These are phyloP conservation scores for Erebia epiphron DNA, from an alignment of 2,888 invertebrate species.

Conservation along the genomic window DNA sequence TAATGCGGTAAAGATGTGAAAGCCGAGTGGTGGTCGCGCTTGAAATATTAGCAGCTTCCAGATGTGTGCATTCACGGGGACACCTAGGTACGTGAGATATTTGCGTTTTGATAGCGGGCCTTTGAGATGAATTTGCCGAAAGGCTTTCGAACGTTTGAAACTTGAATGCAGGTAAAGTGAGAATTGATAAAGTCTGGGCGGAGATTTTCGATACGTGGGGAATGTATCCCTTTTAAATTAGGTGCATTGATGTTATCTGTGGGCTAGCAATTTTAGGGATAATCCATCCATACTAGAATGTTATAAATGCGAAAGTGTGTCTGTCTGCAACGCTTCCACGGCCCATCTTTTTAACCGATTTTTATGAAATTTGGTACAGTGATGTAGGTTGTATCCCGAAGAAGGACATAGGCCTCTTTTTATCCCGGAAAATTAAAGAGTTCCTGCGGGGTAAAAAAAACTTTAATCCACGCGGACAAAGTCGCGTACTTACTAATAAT, in stretches of 20 bases:
- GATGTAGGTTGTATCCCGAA: too few relatives aligned
- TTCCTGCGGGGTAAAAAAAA: too few relatives aligned
- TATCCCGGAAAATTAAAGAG: too few relatives aligned
- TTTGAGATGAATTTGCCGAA: constrained; percentile 58
- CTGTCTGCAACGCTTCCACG: too few relatives aligned
- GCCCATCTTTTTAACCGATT: too few relatives aligned
- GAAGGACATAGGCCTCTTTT: too few relatives aligned
- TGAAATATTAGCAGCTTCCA: constrained; percentile 79
- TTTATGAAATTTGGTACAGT: too few relatives aligned
- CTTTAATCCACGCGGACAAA: too few relatives aligned
- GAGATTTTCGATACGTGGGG: background rate
- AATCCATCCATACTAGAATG: too few relatives aligned
- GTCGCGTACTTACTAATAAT: too few relatives aligned
- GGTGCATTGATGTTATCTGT: background rate
- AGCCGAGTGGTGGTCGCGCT: constrained; percentile 67
- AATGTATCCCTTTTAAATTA: background rate
- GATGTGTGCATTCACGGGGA: constrained; percentile 73
- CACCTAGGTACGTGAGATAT: constrained; percentile 67
- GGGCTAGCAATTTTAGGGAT: background rate
- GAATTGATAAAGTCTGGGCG: constrained; percentile 33
- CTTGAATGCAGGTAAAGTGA: constrained; percentile 38
- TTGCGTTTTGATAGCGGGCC: constrained; percentile 67
- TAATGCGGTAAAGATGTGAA: constrained; percentile 62
- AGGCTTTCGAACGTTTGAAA: constrained; percentile 40
- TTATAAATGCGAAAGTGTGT: too few relatives aligned